These are phyloP conservation scores for Lacerta agilis DNA, from an alignment of 2,797 vertebrate genomes.

Conservation along the genomic window DNA sequence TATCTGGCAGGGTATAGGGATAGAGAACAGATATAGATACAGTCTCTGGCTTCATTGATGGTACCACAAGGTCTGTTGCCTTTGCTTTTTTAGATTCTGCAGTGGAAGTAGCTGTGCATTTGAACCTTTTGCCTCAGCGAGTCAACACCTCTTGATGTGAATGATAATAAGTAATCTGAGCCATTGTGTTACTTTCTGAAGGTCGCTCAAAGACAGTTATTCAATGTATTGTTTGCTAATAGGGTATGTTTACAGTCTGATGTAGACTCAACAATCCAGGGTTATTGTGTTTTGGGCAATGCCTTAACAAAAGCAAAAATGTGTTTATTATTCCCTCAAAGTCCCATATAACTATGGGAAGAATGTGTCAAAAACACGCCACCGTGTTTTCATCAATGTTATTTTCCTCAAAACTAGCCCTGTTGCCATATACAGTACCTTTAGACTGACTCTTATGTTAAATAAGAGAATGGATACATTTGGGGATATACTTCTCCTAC, in stretches of 20 bases:
- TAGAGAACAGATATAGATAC: neutral
- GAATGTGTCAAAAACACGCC: slow-evolving; percentile 33
- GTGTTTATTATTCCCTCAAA: slow-evolving; percentile 46
- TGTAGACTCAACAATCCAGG: slow-evolving; percentile 71
- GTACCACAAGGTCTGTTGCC: neutral
- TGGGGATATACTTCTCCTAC: neutral
- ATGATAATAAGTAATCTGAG: slow-evolving; percentile 70
- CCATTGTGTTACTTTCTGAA: slow-evolving; percentile 69
- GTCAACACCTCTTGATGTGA: slow-evolving; percentile 47
- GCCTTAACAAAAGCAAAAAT: slow-evolving; percentile 60
- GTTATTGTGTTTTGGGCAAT: slow-evolving; percentile 67
- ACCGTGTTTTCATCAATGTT: slow-evolving; percentile 18
- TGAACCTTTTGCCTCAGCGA: neutral
- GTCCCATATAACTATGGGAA: slow-evolving; percentile 13
- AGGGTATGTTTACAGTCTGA: slow-evolving; percentile 66
- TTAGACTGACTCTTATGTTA: slow-evolving; percentile 15
- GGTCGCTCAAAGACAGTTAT: slow-evolving; percentile 67
- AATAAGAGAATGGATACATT: slow-evolving; percentile 12
- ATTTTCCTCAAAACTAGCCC: slow-evolving; percentile 15
- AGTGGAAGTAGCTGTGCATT: neutral
- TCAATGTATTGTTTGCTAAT: slow-evolving; percentile 56
- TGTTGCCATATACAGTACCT: slow-evolving; percentile 26
- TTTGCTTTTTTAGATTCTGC: neutral
- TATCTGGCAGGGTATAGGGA: neutral
- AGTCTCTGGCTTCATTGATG: neutral